Evolutionary conservation across 2,888 invertebrate species (phyloP).

Genomic region (Sisyra nigra): DNA sequence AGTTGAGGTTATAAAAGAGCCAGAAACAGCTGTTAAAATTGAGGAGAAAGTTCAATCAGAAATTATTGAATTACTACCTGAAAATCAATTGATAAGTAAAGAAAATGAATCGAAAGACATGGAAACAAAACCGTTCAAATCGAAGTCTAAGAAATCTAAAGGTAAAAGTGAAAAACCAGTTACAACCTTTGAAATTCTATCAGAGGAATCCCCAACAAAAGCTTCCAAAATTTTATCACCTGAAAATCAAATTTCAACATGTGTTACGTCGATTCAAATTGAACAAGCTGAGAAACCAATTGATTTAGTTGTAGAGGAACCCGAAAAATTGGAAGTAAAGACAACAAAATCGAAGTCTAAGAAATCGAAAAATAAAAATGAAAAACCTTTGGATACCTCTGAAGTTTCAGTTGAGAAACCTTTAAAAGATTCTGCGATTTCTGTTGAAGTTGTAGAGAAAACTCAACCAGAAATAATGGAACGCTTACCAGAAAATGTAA

Average conservation of each 20-base stretch:
- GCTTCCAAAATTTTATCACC: background rate
- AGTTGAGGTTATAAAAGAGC: constrained; percentile 8
- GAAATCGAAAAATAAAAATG: constrained; percentile 10
- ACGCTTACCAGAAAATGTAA: background rate
- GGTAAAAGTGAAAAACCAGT: background rate
- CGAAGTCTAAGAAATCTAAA: background rate
- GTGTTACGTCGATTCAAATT: background rate
- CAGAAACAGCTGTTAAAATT: constrained; percentile 5
- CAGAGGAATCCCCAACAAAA: background rate
- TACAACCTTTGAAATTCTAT: background rate
- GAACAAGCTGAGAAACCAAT: background rate
- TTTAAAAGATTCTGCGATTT: background rate
- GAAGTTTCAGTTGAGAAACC: too few species aligned
- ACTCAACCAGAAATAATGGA: background rate
- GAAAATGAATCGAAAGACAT: background rate
- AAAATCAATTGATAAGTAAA: background rate
- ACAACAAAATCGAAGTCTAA: background rate
- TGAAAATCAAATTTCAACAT: background rate
- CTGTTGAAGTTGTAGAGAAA: background rate
- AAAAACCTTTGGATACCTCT: too few species aligned
- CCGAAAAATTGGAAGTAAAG: background rate
- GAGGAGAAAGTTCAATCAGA: background rate
- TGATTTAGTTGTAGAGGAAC: background rate
- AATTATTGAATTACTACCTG: background rate
- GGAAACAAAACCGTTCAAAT: too few species aligned